These are phyloP conservation scores for Leucopsar rothschildi DNA, from an alignment of 2,113 vertebrate species.

Conservation along the genomic window DNA sequence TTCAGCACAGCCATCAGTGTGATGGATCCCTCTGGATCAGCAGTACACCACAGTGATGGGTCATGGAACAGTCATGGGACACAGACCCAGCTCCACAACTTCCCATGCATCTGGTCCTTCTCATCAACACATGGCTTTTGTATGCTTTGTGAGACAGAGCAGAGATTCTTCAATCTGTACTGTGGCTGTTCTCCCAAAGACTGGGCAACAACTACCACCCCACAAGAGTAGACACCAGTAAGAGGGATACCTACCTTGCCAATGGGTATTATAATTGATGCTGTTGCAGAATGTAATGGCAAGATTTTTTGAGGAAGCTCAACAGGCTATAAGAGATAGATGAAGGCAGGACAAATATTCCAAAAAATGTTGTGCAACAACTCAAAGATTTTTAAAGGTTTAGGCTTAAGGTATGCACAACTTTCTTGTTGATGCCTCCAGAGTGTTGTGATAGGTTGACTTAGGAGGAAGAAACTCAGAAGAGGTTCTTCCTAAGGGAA, in stretches of 20 bases:
- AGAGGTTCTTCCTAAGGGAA: too few species aligned
- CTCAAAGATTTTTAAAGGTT: neutral
- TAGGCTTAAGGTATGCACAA: neutral
- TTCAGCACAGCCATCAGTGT: neutral
- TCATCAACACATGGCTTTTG: neutral
- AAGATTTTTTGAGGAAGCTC: neutral
- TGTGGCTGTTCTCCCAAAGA: neutral
- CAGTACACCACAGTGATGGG: neutral
- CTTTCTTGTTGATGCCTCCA: neutral
- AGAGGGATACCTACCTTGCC: neutral
- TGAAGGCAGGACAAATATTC: neutral
- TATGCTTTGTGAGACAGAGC: neutral
- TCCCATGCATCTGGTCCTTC: neutral
- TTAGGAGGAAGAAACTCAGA: too few species aligned
- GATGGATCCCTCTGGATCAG: neutral
- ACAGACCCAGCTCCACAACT: neutral
- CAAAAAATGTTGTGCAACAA: neutral
- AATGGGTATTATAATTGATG: neutral
- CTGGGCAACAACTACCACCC: fast-evolving
- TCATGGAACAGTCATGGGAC: neutral
- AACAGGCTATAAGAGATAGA: neutral
- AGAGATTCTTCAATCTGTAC: neutral
- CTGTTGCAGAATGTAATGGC: neutral
- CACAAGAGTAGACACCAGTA: fast-evolving
- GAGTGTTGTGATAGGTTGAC: too few species aligned